Base-by-base conservation (phyloP, 1,140 invertebrate species). In the Drosophila ficusphila region DNA sequence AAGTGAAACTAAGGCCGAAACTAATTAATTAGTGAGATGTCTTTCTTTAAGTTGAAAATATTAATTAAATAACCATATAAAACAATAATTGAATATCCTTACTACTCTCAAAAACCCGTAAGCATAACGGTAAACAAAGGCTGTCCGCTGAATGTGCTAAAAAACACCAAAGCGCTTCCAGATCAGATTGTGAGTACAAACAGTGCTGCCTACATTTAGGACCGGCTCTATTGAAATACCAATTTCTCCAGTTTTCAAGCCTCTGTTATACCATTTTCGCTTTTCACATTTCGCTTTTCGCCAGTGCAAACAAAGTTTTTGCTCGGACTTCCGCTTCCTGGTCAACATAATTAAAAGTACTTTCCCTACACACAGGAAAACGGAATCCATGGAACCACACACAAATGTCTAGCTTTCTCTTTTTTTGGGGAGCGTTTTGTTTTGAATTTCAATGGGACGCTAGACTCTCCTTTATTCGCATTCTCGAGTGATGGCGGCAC, bases 291-390 rank as follows among this genome's bases (percentile, higher is more conserved):
- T 60, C 56, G 31, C 46, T 64, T 74, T 61, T 41, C 16, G 36
- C 21, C 33, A 12, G 29, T 31, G 19, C 33, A 62, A 75, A 56
- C 53, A 53, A 85, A 70, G 52, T 74, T 79, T 42, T 36, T 29
- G 21, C 12, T 47, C 21, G 41, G 39, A 60, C 81, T 86, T 86
- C 72, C 81, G 76, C 81, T 86, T 86, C 82, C 81, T 86, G 82
- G 81, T 85, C 78, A 75, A 76, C 72, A 76, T 86, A 77, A 86
- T 86, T 76, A 76, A 77, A 79, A 86, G 44, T 86, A 86, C 82
- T 86, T 81, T 76, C 79, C 31, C 73, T 62, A 39, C 18, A 14
- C 16, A 6, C 8, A 25, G 46, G 12, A 25, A 12, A 57, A 18
- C 27, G 18, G 18, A 52, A 19, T 48, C 41, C 41, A 9, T 4